Evolutionary conservation across 1,140 invertebrate species (phyloP), one percentile per base, ranked within the genome.

Genomic region (Lasioglossum albipes): DNA sequence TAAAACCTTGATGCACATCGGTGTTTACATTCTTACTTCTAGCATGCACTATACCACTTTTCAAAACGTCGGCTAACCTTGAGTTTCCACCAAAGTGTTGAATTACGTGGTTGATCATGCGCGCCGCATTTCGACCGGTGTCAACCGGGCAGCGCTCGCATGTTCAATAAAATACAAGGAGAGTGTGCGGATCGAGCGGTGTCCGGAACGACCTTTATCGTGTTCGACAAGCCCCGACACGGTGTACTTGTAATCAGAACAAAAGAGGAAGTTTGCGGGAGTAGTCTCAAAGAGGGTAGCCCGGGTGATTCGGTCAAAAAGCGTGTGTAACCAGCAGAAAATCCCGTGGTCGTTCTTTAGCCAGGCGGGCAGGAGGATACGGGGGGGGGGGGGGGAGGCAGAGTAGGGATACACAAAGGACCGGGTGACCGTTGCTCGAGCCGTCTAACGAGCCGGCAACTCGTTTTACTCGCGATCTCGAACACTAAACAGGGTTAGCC

Each of bases 391-490:
- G 20, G 20, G 18, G 13, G 18, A 2, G 52, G 52, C 2, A 18
- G 18, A 54, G 16, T 13, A 16, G 12, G 16, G 52, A 18, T 18
- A 16, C 52, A 1, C 12, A 18, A 16, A 18, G 52, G 12, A 71
- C 62, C 75, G 62, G 61, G 52, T 42, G 62, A 18, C 31, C 7
- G 27, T 31, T 70, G 42, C 68, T 65, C 74, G 20, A 59, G 18
- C 20, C 41, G 57, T n/a, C 74, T 87, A 87, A 87, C 85, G 84
- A 87, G 83, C 78, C 75, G 65, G 75, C 78, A 85, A 90, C 84
- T 87, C 84, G 84, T 86, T 88, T 89, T 88, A 89, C 84, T 85
- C 81, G 66, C 79, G 81, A 78, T 81, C 79, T 84, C 79, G 83
- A 82, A 83, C 67, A 66, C 84, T 81, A 86, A 86, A 86, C 69